A percentile compares a stretch with the other conserved stretches of the same genome.
Conservation (phyloP, 2,113 vertebrate species). For the Pteropus alecto region DNA sequence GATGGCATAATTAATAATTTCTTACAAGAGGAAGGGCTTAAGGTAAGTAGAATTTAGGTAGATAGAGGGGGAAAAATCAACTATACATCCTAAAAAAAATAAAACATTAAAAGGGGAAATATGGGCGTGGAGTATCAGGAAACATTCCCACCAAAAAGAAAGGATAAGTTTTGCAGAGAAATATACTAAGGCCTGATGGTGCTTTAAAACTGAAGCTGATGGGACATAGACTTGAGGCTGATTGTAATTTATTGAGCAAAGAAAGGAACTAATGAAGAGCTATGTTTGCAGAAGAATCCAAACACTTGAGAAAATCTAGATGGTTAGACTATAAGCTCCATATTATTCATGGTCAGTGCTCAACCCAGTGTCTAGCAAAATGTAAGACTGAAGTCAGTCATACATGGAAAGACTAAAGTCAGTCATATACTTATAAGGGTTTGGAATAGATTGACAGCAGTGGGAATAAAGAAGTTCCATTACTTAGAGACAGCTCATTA, state of each 20-base stretch:
- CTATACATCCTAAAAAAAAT: not conserved
- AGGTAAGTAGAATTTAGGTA: not conserved
- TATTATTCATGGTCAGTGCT: not conserved
- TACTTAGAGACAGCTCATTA: constrained; percentile 21
- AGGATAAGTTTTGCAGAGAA: not conserved
- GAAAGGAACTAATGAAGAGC: not conserved
- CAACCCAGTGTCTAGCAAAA: not conserved
- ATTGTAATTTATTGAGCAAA: not conserved
- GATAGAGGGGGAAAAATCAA: not conserved
- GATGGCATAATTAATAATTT: not conserved
- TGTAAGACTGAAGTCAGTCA: not conserved
- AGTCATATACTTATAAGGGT: not conserved
- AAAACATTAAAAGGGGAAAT: not conserved
- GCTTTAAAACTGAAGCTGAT: not conserved
- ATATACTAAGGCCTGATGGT: not conserved
- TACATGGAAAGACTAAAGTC: not conserved
- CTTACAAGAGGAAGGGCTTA: not conserved
- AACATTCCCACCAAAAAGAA: not conserved
- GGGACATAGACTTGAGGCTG: not conserved
- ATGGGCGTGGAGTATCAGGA: not conserved
- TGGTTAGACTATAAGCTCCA: not conserved
- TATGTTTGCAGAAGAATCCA: not conserved
- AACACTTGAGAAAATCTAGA: not conserved
- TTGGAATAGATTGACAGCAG: not conserved
- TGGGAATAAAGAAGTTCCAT: not conserved